phyloP scores from a whole-genome alignment of 2,888 invertebrate species.

The Neoitamus cyanurus region DNA sequence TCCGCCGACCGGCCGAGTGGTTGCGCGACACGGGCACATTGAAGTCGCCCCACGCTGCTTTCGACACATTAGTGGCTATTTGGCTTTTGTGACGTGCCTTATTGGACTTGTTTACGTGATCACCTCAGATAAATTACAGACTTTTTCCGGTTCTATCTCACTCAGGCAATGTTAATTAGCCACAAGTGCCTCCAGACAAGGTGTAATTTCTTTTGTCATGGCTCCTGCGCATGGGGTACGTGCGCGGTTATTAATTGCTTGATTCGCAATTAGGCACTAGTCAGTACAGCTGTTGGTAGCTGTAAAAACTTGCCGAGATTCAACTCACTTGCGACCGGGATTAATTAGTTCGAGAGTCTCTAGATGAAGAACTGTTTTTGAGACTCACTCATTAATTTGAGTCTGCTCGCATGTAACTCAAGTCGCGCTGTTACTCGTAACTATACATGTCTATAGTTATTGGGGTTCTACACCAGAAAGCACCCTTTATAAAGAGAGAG shows the following conservation, averaged over 20 bases:
- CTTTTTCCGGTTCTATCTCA: slow-evolving; percentile 35
- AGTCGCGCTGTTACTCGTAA: too few species aligned
- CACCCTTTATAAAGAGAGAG: too few species aligned
- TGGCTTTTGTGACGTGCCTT: background rate
- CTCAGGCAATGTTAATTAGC: slow-evolving; percentile 14
- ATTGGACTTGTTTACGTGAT: slow-evolving; percentile 27
- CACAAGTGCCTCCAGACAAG: slow-evolving; percentile 1
- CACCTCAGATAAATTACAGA: slow-evolving; percentile 25
- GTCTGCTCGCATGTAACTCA: too few species aligned
- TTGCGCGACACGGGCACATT: background rate
- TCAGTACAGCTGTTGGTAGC: background rate
- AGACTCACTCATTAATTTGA: background rate
- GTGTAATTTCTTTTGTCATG: slow-evolving; percentile 28
- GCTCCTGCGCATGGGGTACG: background rate
- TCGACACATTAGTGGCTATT: slow-evolving; percentile 12
- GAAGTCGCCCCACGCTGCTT: background rate
- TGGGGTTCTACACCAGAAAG: too few species aligned
- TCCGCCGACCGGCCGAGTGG: background rate
- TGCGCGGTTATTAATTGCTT: slow-evolving; percentile 1
- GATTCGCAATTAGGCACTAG: background rate
- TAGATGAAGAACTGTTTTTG: background rate
- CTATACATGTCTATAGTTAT: too few species aligned
- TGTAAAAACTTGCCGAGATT: background rate
- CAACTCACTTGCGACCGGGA: background rate
- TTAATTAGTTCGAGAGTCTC: background rate